Base-by-base conservation (phyloP, 2,113 vertebrate species). In the Larimichthys crocea region DNA sequence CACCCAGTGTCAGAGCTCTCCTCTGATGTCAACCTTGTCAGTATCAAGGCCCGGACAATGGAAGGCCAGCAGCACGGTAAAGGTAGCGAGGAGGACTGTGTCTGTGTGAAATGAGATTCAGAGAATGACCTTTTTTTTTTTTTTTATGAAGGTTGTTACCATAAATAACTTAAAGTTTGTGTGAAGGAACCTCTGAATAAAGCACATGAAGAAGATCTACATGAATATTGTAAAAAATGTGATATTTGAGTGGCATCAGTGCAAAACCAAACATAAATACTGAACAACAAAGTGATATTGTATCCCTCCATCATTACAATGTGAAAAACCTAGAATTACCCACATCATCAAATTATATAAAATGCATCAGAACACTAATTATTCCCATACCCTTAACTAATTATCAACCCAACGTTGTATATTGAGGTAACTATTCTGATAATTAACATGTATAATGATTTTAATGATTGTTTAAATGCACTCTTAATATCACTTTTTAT, bases 21-120 rank as follows among this genome's bases (percentile, higher is more conserved):
- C 94, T 94, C 94, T 95, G 93, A 95, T 95, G 94, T 95, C 94
- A 95, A 93, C 95, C 95, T 93, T 95, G 95, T 95, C 94, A 94
- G 91, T 90, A 94, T 95, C 94, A 95, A 95, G 95, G 93, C 91
- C 93, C 81, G 82, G 83, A 93, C 94, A 94, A 93, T 91, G 85
- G 91, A 93, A 63, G 85, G 86, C 82, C 86, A 79, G 82, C 89
- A 89, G 88, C 79, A 8, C 61, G 7, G 85, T 60, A 77, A 79
- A 91, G 79, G 92, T 89, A 62, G 59, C 75, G 80, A 87, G 71
- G 74, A 80, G 52, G 71, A 67, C 66, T 46, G 83, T 50, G 85
- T 79, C 70, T 6, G 20, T 53, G 59, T 81, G 83, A 81, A 88
- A 88, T 88, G 48, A 83, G 78, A 91, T 85, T 85, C 85, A 88